Evolutionary conservation across 2,888 invertebrate genomes (phyloP).

Genomic region (Dasysyrphus albostriatus): DNA sequence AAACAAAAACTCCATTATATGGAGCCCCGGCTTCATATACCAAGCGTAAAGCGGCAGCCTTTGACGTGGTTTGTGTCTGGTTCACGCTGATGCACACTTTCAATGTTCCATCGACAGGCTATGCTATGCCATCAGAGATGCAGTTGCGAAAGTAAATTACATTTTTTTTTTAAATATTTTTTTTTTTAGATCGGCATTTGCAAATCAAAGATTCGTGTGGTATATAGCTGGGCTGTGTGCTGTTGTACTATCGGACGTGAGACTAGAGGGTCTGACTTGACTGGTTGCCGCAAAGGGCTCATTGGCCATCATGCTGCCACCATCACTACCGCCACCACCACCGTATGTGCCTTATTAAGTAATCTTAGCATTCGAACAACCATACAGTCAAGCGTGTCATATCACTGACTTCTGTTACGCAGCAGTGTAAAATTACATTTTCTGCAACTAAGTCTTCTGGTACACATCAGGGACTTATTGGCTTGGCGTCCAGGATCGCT

Average conservation of each 20-base stretch:
- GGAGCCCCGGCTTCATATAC: constrained; percentile 56
- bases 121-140: constrained; percentile 50
- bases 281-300: constrained; percentile 30
- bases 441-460: constrained; percentile 16
- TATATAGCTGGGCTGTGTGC: constrained; percentile 37
- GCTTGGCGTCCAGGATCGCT: constrained; percentile 43
- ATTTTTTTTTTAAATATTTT: constrained; percentile 19
- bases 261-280: constrained; percentile 2
- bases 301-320: constrained; percentile 30
- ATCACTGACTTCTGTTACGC: constrained; percentile 66
- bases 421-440: constrained; percentile 38
- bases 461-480: constrained; percentile 4
- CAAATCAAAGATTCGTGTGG: constrained; percentile 71
- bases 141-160: constrained; percentile 73
- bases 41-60: constrained; percentile 69
- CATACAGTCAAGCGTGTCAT: constrained; percentile 47
- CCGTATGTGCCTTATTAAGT: constrained; percentile 60
- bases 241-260: constrained; percentile 31
- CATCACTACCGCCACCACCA: not conserved
- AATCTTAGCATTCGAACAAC: constrained; percentile 50
- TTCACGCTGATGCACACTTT: constrained; percentile 75
- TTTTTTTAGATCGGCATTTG: constrained; percentile 56
- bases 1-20: constrained; percentile 49
- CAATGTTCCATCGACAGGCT: constrained; percentile 74
- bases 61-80: constrained; percentile 71